Percentiles rank a stretch among this genome's conserved stretches.
These are phyloP conservation scores for Bambusicola thoracicus DNA, from an alignment of 2,113 vertebrate genomes.

Conservation along the genomic window DNA sequence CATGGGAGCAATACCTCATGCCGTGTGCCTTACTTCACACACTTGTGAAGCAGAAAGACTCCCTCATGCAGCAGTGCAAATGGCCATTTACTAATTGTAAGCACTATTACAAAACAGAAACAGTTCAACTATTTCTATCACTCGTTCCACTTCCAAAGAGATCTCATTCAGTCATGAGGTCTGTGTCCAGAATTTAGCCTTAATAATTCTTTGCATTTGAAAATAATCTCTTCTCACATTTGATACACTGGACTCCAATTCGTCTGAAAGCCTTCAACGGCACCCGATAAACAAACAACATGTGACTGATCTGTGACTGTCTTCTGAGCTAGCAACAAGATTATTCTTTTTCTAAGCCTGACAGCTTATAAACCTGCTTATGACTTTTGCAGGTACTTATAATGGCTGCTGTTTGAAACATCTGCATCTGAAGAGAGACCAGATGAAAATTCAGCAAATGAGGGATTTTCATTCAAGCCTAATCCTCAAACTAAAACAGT, in stretches of 20 bases:
- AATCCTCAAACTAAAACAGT: neutral
- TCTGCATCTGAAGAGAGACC: neutral
- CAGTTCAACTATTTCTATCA: neutral
- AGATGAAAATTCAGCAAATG: neutral
- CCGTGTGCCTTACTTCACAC: neutral
- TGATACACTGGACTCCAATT: neutral
- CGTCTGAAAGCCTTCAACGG: neutral
- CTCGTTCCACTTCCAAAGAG: neutral
- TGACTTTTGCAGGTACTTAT: neutral
- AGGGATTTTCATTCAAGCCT: neutral
- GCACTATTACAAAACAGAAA: neutral
- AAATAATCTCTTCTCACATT: neutral
- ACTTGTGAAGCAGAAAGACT: neutral
- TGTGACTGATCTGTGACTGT: neutral
- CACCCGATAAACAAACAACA: neutral
- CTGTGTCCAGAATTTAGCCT: neutral
- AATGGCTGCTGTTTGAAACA: neutral
- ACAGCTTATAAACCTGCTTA: neutral
- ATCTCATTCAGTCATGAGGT: neutral
- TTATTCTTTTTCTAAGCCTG: neutral
- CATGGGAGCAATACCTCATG: neutral
- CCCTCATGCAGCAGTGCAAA: neutral
- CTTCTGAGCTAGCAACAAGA: neutral
- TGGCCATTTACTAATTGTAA: neutral
- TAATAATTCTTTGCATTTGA: neutral